Percentiles rank a stretch among this genome's conserved stretches.
Evolutionary conservation across 1,140 invertebrate genomes (phyloP).

Genomic region (Nylanderia fulva): DNA sequence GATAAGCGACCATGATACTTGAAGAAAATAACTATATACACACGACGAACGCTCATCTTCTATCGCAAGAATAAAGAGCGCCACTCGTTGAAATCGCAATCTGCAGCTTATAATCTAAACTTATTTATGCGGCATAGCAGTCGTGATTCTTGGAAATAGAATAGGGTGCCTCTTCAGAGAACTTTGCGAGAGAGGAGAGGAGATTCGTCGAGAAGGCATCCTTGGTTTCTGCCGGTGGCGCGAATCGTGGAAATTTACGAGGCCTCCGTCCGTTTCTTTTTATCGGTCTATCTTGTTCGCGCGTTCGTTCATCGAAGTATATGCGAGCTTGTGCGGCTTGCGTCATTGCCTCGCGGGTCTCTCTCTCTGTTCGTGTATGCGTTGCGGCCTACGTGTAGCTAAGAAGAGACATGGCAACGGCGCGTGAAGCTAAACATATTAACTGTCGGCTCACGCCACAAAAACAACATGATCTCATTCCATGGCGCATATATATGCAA

Average conservation of each 20-base stretch:
- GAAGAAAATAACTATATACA: not conserved
- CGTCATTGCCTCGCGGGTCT: constrained; percentile 77
- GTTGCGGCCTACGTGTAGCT: constrained; percentile 74
- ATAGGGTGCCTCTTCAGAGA: constrained; percentile 67
- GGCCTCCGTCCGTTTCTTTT: constrained; percentile 70
- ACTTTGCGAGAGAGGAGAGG: constrained; percentile 54
- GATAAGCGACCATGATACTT: constrained; percentile 1
- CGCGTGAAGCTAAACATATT: constrained; percentile 85
- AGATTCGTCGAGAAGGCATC: constrained; percentile 62
- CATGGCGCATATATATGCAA: constrained; percentile 80
- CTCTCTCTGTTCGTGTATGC: constrained; percentile 57
- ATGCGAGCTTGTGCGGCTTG: constrained; percentile 75
- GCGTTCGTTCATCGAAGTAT: constrained; percentile 67
- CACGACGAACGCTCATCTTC: not conserved
- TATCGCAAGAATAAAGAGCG: constrained; percentile 40
- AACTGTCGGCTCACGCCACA: constrained; percentile 85
- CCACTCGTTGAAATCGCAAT: constrained; percentile 60
- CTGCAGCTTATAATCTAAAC: constrained; percentile 63
- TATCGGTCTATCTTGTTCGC: constrained; percentile 58
- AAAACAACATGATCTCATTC: constrained; percentile 86
- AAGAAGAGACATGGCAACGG: constrained; percentile 81
- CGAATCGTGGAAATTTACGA: constrained; percentile 83
- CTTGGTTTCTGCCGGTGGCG: constrained; percentile 69
- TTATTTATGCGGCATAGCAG: constrained; percentile 73
- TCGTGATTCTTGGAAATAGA: constrained; percentile 68